Conservation (phyloP, 2,888 invertebrate genomes). For the Platycnemis pennipes region DNA sequence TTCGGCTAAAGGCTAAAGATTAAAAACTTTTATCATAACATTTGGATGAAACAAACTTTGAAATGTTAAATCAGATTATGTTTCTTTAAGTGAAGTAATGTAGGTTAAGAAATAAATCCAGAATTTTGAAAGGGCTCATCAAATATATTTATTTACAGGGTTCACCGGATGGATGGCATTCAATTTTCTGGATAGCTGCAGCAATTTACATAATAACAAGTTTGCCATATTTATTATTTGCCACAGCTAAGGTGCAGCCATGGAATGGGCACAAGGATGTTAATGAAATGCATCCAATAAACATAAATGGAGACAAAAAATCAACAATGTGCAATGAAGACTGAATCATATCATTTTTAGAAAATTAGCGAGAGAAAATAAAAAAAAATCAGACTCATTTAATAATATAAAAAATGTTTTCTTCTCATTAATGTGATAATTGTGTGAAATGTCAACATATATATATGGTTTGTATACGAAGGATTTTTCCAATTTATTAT, state of each 20-base stretch:
- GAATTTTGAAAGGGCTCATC: background rate
- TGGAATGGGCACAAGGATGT: constrained; percentile 71
- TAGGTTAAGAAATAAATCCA: background rate
- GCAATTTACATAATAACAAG: constrained; percentile 71
- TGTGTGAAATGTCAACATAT: background rate
- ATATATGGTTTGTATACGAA: background rate
- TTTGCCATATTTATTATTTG: constrained; percentile 72
- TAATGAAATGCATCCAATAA: constrained; percentile 53
- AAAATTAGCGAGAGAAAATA: background rate
- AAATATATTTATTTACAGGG: constrained; percentile 68
- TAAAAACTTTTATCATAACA: background rate
- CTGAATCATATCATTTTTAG: background rate
- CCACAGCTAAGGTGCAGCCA: constrained; percentile 71
- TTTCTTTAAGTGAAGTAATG: background rate
- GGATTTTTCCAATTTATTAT: no score
- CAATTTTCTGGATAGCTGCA: constrained; percentile 72
- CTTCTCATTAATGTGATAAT: background rate
- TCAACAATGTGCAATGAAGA: background rate
- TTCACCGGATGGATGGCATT: constrained; percentile 71
- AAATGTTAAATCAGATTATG: background rate
- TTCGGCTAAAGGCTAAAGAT: background rate
- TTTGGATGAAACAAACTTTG: background rate
- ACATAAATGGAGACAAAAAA: constrained; percentile 20
- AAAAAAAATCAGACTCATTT: background rate
- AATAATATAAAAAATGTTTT: background rate